A percentile compares a stretch with the other conserved stretches of the same genome.
Conservation (phyloP, 2,888 invertebrate genomes). For the Nomada flava region DNA sequence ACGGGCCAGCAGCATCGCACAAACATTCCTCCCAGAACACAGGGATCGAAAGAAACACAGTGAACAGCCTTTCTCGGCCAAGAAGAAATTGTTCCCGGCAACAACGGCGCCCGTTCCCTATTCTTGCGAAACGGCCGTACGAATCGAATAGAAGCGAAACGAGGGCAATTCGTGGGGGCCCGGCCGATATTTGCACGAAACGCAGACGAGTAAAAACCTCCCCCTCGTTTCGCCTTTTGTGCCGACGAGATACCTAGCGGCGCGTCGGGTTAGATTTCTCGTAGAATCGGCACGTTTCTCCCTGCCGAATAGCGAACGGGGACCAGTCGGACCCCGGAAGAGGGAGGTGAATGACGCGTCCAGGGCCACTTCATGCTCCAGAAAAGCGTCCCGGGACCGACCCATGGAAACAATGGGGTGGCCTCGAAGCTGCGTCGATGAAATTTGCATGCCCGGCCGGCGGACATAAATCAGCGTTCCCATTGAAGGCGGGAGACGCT, state of each 20-base stretch:
- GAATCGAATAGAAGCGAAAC: slow-evolving; percentile 72
- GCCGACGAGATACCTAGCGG: slow-evolving; percentile 8
- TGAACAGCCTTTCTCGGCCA: neutral
- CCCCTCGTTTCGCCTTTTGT: slow-evolving; percentile 28
- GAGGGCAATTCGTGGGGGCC: slow-evolving; percentile 72
- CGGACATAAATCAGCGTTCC: slow-evolving; percentile 76
- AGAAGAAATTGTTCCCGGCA: slow-evolving; percentile 34
- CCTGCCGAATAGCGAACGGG: slow-evolving; percentile 18
- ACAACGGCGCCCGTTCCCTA: neutral
- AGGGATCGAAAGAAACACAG: neutral
- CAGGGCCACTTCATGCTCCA: slow-evolving; percentile 25
- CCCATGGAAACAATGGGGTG: slow-evolving; percentile 71
- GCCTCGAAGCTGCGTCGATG: slow-evolving; percentile 62
- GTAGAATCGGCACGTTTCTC: neutral
- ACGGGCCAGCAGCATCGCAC: too few species aligned
- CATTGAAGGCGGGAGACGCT: slow-evolving; percentile 51
- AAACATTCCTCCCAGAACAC: too few species aligned
- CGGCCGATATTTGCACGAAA: slow-evolving; percentile 72
- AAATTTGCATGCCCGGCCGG: slow-evolving; percentile 75
- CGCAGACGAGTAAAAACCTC: slow-evolving; percentile 27
- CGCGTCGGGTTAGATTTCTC: slow-evolving; percentile 21
- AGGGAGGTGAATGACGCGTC: slow-evolving; percentile 57
- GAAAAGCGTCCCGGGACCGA: slow-evolving; percentile 51
- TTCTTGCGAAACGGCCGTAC: slow-evolving; percentile 40
- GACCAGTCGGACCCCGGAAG: slow-evolving; percentile 55